Evolutionary conservation across 2,113 vertebrate species (phyloP), one percentile per base, ranked within the genome.

Genomic region (Paracanthobrama guichenoti): DNA sequence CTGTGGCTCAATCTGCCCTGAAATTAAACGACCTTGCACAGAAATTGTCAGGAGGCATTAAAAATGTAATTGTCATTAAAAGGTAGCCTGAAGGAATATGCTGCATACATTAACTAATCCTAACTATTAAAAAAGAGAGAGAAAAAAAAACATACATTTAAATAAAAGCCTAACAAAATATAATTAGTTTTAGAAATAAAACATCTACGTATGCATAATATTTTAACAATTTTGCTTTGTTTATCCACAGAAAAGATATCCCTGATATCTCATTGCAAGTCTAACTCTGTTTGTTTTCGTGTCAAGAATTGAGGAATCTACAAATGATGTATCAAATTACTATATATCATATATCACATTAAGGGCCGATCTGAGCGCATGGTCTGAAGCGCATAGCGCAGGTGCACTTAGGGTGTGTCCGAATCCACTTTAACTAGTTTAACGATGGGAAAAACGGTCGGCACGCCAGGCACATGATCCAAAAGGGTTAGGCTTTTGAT

Each of bases 11-110:
- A 46, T 73, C 39, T 67, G 62, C 62, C 79, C 79, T 48, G 62
- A 50, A 80, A 31, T 50, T 48, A 75, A 80, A 48, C 4, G 22
- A 48, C 77, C 77, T 48, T 79, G 44, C 60, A 53, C 60, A 31
- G 8, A 80, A 66, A 80, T 31, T 67, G 26, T 48, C 79, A 80
- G 5, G 26, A 67, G 42, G 39, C n/a, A 79, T 79, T 31, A 50
- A n/a, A 67, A 80, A 80, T 79, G 39, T 80, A 80, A 48, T 67
- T 67, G 60, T 35, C 79, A 67, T 80, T 80, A 80, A 80, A 80
- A 50, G 10, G 44, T 66, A 50, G 44, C 60, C 79, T 50, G 28
- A 53, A 80, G 60, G 16, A 66, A 80, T 50, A n/a, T 31, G 16
- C 14, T 80, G 78, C 78, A 48, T 64, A 80, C 7, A 66, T 48